Percentiles rank a stretch among this genome's conserved stretches.
Conservation (phyloP, 64 coral and sea anemone genomes). For the Pocillopora verrucosa region DNA sequence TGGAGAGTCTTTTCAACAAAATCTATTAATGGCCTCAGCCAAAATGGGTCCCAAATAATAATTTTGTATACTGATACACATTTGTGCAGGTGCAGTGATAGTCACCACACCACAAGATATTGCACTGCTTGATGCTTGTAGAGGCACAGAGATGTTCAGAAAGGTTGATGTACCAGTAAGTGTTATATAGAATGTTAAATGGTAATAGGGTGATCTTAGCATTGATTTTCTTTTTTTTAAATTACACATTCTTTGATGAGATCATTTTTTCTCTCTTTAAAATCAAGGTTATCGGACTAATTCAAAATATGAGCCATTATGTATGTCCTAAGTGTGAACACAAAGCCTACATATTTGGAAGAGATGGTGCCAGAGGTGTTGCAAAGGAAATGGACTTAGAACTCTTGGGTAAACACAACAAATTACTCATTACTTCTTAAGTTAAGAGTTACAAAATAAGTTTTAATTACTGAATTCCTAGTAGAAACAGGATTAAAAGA, state of each 20-base stretch:
- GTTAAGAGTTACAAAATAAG: not conserved
- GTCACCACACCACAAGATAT: constrained; percentile 98
- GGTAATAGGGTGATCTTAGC: too few species aligned
- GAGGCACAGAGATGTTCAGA: constrained; percentile 95
- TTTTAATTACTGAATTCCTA: too few species aligned
- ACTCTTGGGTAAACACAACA: constrained; percentile 64
- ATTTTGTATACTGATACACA: not conserved
- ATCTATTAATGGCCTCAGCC: too few species aligned
- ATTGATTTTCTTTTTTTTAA: not conserved
- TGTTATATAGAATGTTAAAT: not conserved
- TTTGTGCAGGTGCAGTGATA: constrained; percentile 81
- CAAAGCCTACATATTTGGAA: constrained; percentile 92
- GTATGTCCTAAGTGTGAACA: constrained; percentile 93
- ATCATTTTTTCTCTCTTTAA: constrained; percentile 9
- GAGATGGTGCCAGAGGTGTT: constrained; percentile 77
- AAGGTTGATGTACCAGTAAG: constrained; percentile 89
- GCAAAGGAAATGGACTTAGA: constrained; percentile 82
- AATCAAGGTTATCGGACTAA: constrained; percentile 81
- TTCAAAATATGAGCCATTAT: constrained; percentile 99
- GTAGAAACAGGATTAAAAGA: too few species aligned
- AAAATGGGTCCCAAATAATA: too few species aligned
- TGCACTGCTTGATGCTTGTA: constrained; percentile 91
- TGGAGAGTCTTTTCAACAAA: too few species aligned
- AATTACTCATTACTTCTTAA: not conserved
- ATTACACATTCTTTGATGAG: not conserved